Percentiles rank a stretch among this genome's conserved stretches.
These are phyloP conservation scores for Isurus oxyrinchus DNA, from an alignment of 2,113 vertebrate genomes.

Conservation along the genomic window DNA sequence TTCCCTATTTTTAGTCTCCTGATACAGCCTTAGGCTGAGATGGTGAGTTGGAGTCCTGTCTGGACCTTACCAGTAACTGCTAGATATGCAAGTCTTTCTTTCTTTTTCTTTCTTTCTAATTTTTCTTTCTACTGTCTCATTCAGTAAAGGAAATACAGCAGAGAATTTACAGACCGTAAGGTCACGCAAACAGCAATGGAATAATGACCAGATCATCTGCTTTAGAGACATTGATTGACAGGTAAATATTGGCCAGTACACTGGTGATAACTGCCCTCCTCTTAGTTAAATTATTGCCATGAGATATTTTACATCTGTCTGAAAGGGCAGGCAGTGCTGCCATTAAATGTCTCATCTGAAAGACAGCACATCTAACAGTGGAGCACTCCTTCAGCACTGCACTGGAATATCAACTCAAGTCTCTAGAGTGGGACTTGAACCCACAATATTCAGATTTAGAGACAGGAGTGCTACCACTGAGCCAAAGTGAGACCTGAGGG, in stretches of 20 bases:
- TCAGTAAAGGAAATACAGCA: neutral
- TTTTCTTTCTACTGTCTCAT: no score
- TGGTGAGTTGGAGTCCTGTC: neutral
- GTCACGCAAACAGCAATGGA: neutral
- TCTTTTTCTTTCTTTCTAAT: no score
- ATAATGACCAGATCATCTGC: neutral
- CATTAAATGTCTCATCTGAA: neutral
- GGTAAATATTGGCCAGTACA: neutral
- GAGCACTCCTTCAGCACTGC: neutral
- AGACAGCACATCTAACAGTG: neutral
- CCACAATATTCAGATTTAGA: neutral
- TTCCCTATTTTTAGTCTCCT: neutral
- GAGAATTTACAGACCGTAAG: neutral
- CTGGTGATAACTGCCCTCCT: neutral
- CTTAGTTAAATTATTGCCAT: neutral
- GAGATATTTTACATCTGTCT: neutral
- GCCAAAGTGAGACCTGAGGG: neutral
- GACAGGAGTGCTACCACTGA: neutral
- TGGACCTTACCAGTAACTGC: neutral
- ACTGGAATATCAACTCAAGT: neutral
- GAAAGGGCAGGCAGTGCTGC: neutral
- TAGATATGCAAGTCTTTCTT: neutral
- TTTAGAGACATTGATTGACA: neutral
- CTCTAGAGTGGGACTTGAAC: neutral
- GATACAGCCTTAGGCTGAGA: neutral